Base-by-base conservation (phyloP, 2,797 vertebrate genomes). In the Chrysocyon brachyurus region DNA sequence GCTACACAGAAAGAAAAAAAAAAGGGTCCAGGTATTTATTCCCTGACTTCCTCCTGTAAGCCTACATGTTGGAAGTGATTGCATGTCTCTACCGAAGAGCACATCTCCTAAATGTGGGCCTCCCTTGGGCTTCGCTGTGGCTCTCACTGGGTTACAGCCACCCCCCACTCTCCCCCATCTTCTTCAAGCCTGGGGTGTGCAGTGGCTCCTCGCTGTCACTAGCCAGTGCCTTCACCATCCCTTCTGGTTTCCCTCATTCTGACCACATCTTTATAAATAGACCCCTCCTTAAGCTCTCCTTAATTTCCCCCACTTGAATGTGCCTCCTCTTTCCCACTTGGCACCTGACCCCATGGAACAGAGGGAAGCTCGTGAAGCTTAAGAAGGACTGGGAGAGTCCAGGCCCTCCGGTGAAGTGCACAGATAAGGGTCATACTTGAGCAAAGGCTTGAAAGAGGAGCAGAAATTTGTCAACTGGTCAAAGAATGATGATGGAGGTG, bases 231-330 rank as follows among this genome's bases (percentile, higher is more conserved):
- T 91, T 63, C 54, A 82, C 6, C 9, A 36, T 40, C 12, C 1
- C 36, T 85, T 68, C n/a, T 66, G 26, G 21, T 26, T 40, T 64
- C 70, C 73, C 79, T 89, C 70, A 33, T 84, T 79, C 90, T 75
- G 33, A 72, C 7, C 36, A 31, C 31, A 59, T 61, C 26, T 36
- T 64, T 28, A 75, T 70, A 70, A 78, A 68, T 2, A 24, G 10
- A 15, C 3, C 11, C 28, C 28, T 79, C 26, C 57, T 49, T 12
- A 66, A 77, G 57, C 12, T 31, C n/a, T 28, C 15, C 78, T 86
- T 66, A 15, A n/a, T n/a, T 31, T 22, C 26, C 28, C 28, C 17
- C 3, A n/a, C 31, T 36, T 33, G 31, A 72, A 78, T 31, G 36
- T 61, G 31, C 19, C 19, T 0, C 56, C 59, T 57, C 4, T 64